These are phyloP conservation scores for Machimus atricapillus DNA, from an alignment of 2,888 invertebrate species.

Conservation along the genomic window DNA sequence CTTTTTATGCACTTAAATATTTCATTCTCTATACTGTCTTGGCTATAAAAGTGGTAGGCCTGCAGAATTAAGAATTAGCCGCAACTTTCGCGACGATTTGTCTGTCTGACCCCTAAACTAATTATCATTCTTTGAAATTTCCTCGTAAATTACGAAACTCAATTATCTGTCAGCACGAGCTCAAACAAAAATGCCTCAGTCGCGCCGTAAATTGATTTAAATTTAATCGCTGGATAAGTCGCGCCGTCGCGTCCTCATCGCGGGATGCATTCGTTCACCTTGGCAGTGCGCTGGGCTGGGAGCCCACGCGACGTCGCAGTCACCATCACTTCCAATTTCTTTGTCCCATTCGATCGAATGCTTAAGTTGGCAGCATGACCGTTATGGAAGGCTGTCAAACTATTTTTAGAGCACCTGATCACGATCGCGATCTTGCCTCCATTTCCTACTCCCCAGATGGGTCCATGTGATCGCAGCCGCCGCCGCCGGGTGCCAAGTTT, in stretches of 20 bases:
- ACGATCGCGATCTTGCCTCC: neutral
- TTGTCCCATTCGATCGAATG: neutral
- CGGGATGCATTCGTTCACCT: neutral
- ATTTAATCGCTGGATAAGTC: neutral
- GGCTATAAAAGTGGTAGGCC: neutral
- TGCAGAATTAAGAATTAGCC: neutral
- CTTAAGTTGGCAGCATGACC: neutral
- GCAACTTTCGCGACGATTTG: neutral
- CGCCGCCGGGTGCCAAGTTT: neutral
- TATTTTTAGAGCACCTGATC: constrained; percentile 12
- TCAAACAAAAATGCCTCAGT: neutral
- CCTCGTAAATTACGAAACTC: neutral
- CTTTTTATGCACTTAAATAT: neutral
- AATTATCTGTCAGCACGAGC: neutral
- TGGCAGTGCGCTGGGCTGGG: neutral
- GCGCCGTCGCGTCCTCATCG: neutral
- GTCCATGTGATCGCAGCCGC: neutral
- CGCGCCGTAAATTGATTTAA: neutral
- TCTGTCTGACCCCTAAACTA: neutral
- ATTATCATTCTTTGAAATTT: neutral
- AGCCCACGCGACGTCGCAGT: neutral
- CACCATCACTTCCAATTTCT: neutral
- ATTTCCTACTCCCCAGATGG: neutral
- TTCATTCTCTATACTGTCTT: neutral
- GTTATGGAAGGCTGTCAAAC: neutral